These are phyloP conservation scores for Pipistrellus pygmaeus DNA, from an alignment of 2,797 vertebrate genomes.

Conservation along the genomic window DNA sequence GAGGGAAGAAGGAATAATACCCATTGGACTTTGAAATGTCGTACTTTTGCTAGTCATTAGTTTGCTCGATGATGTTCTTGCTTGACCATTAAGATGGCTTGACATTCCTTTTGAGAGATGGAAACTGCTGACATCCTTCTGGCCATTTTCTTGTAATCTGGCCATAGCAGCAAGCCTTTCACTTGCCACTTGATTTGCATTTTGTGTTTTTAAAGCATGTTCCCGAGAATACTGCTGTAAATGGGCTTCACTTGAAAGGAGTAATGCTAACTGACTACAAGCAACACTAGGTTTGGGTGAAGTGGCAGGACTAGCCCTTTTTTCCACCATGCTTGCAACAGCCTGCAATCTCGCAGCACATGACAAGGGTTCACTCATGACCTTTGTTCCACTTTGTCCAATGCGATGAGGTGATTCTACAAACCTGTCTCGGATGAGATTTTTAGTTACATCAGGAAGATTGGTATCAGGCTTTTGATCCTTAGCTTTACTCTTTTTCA, in stretches of 20 bases:
- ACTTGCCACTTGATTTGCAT: constrained; percentile 95
- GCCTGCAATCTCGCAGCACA: constrained; percentile 97
- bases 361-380: constrained; percentile 92
- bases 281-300: constrained; percentile 98
- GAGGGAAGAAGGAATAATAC: constrained; percentile 87
- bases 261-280: constrained; percentile 97
- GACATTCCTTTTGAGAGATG: constrained; percentile 90
- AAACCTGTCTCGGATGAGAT: constrained; percentile 90
- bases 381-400: constrained; percentile 89
- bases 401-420: constrained; percentile 92
- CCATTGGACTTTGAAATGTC: constrained; percentile 88
- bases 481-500: constrained; percentile 97
- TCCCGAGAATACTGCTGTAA: constrained; percentile 99
- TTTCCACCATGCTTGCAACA: constrained; percentile 97
- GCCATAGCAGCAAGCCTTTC: constrained; percentile 98
- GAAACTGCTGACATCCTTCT: constrained; percentile 90
- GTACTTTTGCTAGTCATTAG: constrained; percentile 88
- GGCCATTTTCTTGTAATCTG: constrained; percentile 92
- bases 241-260: constrained; percentile 98
- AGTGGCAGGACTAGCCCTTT: constrained; percentile 95
- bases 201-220: constrained; percentile 97
- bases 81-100: constrained; percentile 92
- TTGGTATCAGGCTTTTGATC: constrained; percentile 91
- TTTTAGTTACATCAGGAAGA: constrained; percentile 92
- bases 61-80: constrained; percentile 91